Conservation (phyloP, 2,797 vertebrate species). For the Acanthopagrus latus region DNA sequence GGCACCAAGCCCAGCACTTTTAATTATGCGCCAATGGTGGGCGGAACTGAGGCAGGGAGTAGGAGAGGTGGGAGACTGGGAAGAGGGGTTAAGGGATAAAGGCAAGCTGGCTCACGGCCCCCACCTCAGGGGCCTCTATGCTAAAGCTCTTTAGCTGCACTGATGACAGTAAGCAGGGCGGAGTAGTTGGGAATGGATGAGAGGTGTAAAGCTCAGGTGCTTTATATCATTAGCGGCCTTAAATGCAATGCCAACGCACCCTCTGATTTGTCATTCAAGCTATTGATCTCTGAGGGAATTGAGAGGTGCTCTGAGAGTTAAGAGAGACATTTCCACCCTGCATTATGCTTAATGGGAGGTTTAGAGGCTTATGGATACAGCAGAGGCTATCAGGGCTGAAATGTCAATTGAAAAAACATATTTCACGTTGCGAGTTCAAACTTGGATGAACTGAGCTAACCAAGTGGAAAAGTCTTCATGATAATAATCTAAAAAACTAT, state of each 20-base stretch:
- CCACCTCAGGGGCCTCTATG: slow-evolving; percentile 73
- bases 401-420: slow-evolving; percentile 75
- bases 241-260: slow-evolving; percentile 78
- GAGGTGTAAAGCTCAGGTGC: slow-evolving; percentile 76
- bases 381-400: slow-evolving; percentile 69
- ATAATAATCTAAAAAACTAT: slow-evolving; percentile 37
- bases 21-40: slow-evolving; percentile 80
- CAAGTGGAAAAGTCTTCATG: slow-evolving; percentile 41
- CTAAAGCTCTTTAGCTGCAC: slow-evolving; percentile 83
- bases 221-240: slow-evolving; percentile 85
- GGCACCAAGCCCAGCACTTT: slow-evolving; percentile 81
- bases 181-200: slow-evolving; percentile 71
- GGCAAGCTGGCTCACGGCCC: slow-evolving; percentile 72
- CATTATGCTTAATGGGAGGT: slow-evolving; percentile 84
- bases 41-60: slow-evolving; percentile 65
- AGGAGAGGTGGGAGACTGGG: slow-evolving; percentile 50
- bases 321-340: slow-evolving; percentile 80
- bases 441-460: slow-evolving; percentile 46
- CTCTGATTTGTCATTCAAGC: slow-evolving; percentile 82
- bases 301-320: slow-evolving; percentile 80
- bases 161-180: slow-evolving; percentile 79
- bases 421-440: slow-evolving; percentile 69
- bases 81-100: slow-evolving; percentile 72
- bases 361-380: slow-evolving; percentile 79
- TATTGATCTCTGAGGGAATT: slow-evolving; percentile 81